phyloP scores from a whole-genome alignment of 2,113 vertebrate genomes.

The Sapajus apella region DNA sequence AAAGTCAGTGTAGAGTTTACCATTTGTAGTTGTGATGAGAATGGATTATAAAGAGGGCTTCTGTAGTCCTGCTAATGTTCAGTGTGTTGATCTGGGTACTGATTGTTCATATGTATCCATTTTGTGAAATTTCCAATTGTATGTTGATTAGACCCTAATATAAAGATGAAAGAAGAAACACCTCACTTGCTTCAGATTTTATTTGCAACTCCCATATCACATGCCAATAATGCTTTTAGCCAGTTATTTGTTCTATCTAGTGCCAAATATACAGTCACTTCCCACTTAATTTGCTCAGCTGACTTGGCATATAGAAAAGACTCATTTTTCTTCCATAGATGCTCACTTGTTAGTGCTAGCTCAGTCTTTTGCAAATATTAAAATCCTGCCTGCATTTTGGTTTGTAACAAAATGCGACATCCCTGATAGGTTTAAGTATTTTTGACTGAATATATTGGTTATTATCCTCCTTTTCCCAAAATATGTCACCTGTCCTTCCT shows the following conservation, averaged over 20 bases:
- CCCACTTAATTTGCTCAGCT: background rate
- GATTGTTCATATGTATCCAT: background rate
- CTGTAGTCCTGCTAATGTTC: background rate
- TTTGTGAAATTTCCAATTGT: background rate
- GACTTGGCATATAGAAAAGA: background rate
- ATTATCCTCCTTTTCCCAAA: background rate
- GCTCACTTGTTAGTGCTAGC: background rate
- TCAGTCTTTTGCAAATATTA: conserved; percentile 1
- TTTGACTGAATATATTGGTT: background rate
- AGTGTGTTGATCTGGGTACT: background rate
- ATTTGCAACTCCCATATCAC: background rate
- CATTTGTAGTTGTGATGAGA: background rate
- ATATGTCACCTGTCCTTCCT: background rate
- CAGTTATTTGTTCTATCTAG: background rate
- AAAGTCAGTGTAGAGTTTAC: background rate
- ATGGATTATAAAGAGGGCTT: background rate
- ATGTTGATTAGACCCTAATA: background rate
- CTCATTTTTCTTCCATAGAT: background rate
- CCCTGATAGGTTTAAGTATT: background rate
- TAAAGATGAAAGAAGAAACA: background rate
- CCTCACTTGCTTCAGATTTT: background rate
- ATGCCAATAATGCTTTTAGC: background rate
- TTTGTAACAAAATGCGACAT: background rate
- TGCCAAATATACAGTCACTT: background rate
- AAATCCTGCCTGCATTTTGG: background rate